Conservation (phyloP, 2,888 invertebrate genomes). For the Thelaira solivaga region DNA sequence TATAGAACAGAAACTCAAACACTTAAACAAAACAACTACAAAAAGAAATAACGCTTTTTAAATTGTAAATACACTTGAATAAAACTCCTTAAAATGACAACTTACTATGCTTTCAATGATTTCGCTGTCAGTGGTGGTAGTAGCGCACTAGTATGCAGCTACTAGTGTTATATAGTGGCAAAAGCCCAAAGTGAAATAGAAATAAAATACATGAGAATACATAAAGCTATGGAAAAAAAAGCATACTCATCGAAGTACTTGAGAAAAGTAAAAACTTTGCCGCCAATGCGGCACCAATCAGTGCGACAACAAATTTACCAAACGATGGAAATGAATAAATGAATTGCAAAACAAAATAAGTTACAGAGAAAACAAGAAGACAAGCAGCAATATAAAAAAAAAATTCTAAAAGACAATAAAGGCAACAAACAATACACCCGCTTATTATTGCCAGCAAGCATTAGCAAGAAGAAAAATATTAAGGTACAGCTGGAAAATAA, state of each 20-base stretch:
- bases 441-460: slow-evolving; percentile 44
- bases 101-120: slow-evolving; percentile 45
- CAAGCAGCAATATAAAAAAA: not conserved
- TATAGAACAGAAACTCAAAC: not conserved
- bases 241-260: slow-evolving; percentile 56
- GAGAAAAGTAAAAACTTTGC: slow-evolving; percentile 64
- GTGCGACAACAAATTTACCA: slow-evolving; percentile 63
- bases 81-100: slow-evolving; percentile 60
- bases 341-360: slow-evolving; percentile 35
- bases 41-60: slow-evolving; percentile 26
- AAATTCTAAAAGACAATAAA: slow-evolving; percentile 48
- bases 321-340: slow-evolving; percentile 61
- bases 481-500: not conserved
- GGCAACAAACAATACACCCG: slow-evolving; percentile 59
- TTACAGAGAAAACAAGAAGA: not conserved
- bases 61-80: slow-evolving; percentile 57
- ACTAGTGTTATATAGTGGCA: not conserved
- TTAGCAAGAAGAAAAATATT: slow-evolving; percentile 2
- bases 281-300: slow-evolving; percentile 66
- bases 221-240: slow-evolving; percentile 27
- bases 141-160: not conserved
- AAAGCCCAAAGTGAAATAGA: slow-evolving; percentile 19
- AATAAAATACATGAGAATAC: slow-evolving; percentile 27
- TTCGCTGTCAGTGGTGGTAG: slow-evolving; percentile 14
- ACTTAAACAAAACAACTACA: not conserved